Evolutionary conservation across 2,797 vertebrate species (phyloP).

Genomic region (Macrochelys suwanniensis): DNA sequence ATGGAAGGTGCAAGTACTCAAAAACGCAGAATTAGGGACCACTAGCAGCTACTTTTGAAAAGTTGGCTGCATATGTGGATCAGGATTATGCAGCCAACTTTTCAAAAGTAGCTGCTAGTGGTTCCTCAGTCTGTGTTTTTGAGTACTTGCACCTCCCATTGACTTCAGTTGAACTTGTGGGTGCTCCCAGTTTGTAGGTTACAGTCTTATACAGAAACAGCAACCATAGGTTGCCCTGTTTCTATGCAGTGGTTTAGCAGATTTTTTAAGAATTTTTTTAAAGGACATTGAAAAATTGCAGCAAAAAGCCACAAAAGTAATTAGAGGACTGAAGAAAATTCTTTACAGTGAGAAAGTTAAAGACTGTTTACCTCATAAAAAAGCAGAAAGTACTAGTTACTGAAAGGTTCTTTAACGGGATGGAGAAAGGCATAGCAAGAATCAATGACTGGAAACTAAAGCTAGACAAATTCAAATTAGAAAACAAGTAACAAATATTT

Average conservation of each 20-base stretch:
- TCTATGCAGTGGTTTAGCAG: neutral
- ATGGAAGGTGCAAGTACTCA: neutral
- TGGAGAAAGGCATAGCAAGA: conserved; percentile 21
- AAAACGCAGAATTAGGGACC: neutral
- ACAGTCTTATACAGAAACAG: neutral
- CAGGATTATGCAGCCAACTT: neutral
- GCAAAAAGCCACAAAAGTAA: neutral
- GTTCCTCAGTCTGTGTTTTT: too few species aligned
- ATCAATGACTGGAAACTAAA: neutral
- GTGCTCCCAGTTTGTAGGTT: too few species aligned
- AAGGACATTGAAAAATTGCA: neutral
- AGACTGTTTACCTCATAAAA: neutral
- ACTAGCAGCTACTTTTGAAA: neutral
- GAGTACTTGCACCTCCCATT: too few species aligned
- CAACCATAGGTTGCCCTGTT: neutral
- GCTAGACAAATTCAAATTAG: conserved; percentile 18
- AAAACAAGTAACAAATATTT: neutral
- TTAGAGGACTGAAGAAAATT: neutral
- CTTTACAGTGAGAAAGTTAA: neutral
- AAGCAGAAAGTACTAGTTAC: neutral
- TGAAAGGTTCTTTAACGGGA: neutral
- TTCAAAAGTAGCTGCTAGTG: too few species aligned
- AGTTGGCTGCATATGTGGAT: neutral
- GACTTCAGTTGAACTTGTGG: too few species aligned
- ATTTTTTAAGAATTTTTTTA: neutral